phyloP scores from a whole-genome alignment of 1,140 invertebrate genomes.

The Probaryconus sp. region DNA sequence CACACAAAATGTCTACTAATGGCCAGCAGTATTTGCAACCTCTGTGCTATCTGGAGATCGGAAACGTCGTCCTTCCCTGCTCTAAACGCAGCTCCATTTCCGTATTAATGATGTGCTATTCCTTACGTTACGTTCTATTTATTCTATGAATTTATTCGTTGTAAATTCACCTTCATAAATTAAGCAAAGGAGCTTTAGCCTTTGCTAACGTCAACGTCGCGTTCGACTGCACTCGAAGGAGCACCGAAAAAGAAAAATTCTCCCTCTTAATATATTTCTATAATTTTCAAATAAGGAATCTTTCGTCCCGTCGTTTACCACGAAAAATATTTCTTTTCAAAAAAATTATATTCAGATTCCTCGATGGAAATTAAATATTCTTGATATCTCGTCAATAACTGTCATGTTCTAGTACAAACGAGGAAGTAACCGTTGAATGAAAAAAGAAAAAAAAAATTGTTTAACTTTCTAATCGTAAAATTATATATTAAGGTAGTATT shows the following conservation, averaged over 20 bases:
- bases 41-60: slow-evolving; percentile 61
- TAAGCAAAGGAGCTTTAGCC: slow-evolving; percentile 14
- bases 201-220: slow-evolving; percentile 15
- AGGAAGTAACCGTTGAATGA: too few relatives aligned
- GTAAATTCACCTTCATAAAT: slow-evolving; percentile 27
- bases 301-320: too few relatives aligned
- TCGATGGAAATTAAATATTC: too few relatives aligned
- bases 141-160: slow-evolving; percentile 52
- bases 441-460: slow-evolving; percentile 19
- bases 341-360: too few relatives aligned
- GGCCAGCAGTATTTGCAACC: slow-evolving; percentile 64
- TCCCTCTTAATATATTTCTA: too few relatives aligned
- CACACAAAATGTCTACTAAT: slow-evolving; percentile 78
- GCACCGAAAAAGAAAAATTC: too few relatives aligned
- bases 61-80: slow-evolving; percentile 57
- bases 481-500: slow-evolving; percentile 37
- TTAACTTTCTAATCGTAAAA: slow-evolving; percentile 50
- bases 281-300: too few relatives aligned
- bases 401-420: too few relatives aligned
- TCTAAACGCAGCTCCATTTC: slow-evolving; percentile 47
- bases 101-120: slow-evolving; percentile 57
- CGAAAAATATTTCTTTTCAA: too few relatives aligned
- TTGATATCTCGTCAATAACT: too few relatives aligned
- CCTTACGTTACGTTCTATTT: slow-evolving; percentile 46
- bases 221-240: too few relatives aligned